phyloP scores from a whole-genome alignment of 2,113 vertebrate genomes.

The Notarius quadriscutis region DNA sequence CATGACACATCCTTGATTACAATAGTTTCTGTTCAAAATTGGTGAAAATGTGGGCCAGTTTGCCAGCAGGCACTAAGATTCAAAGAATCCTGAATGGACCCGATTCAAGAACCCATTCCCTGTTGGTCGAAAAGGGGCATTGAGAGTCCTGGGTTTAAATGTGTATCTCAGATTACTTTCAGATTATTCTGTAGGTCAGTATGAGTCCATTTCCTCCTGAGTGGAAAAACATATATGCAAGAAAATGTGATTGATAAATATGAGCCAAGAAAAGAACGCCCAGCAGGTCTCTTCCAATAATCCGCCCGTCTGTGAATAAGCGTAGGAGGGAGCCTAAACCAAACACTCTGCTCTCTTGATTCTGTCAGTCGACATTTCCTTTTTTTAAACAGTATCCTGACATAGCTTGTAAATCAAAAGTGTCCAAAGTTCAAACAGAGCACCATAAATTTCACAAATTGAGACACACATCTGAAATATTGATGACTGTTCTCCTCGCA shows the following conservation, averaged over 20 bases:
- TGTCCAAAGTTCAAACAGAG: constrained; percentile 43
- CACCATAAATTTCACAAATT: constrained; percentile 32
- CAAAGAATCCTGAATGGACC: too few relatives aligned
- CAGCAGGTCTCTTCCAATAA: constrained; percentile 53
- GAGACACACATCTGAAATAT: constrained; percentile 47
- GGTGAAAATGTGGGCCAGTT: too few relatives aligned
- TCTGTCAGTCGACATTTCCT: constrained; percentile 52
- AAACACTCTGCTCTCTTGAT: constrained; percentile 52
- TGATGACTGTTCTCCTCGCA: not conserved
- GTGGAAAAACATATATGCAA: constrained; percentile 26
- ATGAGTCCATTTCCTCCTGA: constrained; percentile 41
- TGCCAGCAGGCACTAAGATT: too few relatives aligned
- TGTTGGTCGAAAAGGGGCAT: too few relatives aligned
- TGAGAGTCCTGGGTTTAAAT: not conserved
- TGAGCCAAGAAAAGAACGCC: constrained; percentile 53
- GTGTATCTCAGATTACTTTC: not conserved
- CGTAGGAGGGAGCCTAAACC: constrained; percentile 31
- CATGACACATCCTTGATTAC: too few relatives aligned
- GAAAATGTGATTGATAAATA: constrained; percentile 51
- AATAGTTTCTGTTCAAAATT: too few relatives aligned
- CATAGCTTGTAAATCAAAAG: constrained; percentile 58
- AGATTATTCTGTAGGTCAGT: constrained; percentile 29
- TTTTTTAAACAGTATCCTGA: constrained; percentile 49
- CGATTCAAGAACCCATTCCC: too few relatives aligned
- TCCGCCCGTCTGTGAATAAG: constrained; percentile 38